A percentile compares a stretch with the other conserved stretches of the same genome.
Evolutionary conservation across 2,113 vertebrate genomes (phyloP).

Genomic region (Stercorarius parasiticus): DNA sequence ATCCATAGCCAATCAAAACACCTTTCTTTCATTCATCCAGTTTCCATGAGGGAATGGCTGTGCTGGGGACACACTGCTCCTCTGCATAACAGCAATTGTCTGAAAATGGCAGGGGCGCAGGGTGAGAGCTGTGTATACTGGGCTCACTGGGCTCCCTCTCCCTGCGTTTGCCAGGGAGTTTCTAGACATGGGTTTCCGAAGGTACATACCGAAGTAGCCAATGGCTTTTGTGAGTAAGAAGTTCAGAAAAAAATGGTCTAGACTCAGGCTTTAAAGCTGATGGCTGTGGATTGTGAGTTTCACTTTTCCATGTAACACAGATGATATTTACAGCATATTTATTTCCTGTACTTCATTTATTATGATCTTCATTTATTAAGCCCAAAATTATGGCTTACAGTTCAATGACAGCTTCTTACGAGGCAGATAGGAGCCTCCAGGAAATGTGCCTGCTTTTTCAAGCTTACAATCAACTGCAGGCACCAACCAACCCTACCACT

Average conservation of each 20-base stretch:
- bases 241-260: not conserved
- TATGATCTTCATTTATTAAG: not conserved
- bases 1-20: too few species aligned
- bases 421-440: not conserved
- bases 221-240: not conserved
- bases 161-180: not conserved
- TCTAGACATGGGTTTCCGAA: not conserved
- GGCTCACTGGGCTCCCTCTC: not conserved
- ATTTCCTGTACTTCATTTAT: not conserved
- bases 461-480: not conserved
- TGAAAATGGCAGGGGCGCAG: not conserved
- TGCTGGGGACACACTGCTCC: not conserved
- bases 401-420: not conserved
- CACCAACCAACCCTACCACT: not conserved
- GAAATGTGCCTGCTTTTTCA: not conserved
- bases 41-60: not conserved
- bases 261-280: not conserved
- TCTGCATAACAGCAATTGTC: not conserved
- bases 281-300: not conserved
- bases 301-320: not conserved
- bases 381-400: not conserved
- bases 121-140: not conserved
- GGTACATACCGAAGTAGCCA: fast-evolving
- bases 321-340: not conserved
- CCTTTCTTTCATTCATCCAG: not conserved